phyloP scores from a whole-genome alignment of 2,113 vertebrate genomes.

The Cardinalis cardinalis region DNA sequence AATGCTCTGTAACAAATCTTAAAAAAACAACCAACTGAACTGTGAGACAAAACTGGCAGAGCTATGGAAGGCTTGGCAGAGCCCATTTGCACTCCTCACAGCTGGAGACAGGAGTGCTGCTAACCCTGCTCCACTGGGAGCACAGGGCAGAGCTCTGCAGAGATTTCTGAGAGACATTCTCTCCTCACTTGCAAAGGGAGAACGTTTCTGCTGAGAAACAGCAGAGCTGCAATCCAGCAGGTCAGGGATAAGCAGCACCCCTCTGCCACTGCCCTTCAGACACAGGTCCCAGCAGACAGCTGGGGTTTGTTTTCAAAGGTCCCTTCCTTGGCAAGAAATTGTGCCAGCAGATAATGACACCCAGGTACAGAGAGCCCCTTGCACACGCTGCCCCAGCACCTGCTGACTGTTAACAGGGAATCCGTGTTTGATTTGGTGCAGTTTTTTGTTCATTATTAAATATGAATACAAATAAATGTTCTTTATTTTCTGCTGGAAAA shows the following conservation, averaged over 20 bases:
- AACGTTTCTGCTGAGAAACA: not conserved
- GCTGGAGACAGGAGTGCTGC: not conserved
- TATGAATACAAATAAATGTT: not conserved
- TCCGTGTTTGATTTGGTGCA: not conserved
- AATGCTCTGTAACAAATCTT: not conserved
- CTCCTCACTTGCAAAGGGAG: not conserved
- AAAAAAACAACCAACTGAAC: not conserved
- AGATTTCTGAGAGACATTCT: not conserved
- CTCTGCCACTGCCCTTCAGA: not conserved
- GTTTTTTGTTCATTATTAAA: not conserved
- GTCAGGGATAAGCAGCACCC: not conserved
- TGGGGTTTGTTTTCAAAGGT: not conserved
- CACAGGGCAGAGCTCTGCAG: not conserved
- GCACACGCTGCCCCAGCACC: not conserved
- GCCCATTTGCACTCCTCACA: not conserved
- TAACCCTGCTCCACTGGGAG: not conserved
- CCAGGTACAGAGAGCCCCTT: not conserved
- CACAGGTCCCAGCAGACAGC: not conserved
- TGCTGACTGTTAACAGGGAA: not conserved
- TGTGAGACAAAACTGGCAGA: not conserved
- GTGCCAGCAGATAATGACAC: not conserved
- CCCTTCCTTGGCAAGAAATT: not conserved
- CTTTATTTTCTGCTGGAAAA: not conserved
- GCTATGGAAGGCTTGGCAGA: not conserved
- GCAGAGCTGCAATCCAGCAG: not conserved